phyloP scores from a whole-genome alignment of 2,797 vertebrate genomes.

The Erethizon dorsatum region DNA sequence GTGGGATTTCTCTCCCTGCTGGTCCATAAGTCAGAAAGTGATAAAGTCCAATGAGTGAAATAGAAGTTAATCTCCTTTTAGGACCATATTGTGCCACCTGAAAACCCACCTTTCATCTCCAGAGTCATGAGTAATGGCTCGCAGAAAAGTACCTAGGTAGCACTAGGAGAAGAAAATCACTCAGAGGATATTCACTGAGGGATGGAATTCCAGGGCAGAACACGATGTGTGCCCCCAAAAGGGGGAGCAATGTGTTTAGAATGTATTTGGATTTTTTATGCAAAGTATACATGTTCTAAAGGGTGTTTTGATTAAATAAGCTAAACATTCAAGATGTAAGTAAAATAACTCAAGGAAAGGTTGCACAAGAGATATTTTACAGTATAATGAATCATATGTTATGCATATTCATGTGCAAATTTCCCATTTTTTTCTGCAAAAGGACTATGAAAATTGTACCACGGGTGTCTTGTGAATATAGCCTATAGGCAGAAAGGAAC shows the following conservation, averaged over 20 bases:
- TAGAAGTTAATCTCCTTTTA: neutral
- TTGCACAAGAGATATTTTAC: constrained; percentile 11
- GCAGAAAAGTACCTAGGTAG: neutral
- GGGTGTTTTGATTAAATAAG: neutral
- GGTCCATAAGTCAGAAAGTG: neutral
- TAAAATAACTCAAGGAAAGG: neutral
- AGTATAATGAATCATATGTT: neutral
- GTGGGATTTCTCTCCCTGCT: neutral
- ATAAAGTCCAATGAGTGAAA: neutral
- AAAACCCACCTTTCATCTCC: neutral
- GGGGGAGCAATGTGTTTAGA: neutral
- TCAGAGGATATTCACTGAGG: neutral
- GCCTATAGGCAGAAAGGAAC: constrained; percentile 83
- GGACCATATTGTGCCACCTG: neutral
- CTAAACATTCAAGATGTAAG: neutral
- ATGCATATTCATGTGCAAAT: constrained; percentile 77
- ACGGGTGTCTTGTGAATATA: constrained; percentile 71
- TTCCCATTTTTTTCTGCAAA: constrained; percentile 71
- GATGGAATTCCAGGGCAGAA: neutral
- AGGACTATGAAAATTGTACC: constrained; percentile 70
- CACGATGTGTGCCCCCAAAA: accelerated
- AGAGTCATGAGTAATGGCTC: neutral
- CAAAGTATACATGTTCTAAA: neutral
- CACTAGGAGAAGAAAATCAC: neutral
- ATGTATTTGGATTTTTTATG: neutral